Base-by-base conservation (phyloP, 2,113 vertebrate species). In the Anarrhichthys ocellatus region DNA sequence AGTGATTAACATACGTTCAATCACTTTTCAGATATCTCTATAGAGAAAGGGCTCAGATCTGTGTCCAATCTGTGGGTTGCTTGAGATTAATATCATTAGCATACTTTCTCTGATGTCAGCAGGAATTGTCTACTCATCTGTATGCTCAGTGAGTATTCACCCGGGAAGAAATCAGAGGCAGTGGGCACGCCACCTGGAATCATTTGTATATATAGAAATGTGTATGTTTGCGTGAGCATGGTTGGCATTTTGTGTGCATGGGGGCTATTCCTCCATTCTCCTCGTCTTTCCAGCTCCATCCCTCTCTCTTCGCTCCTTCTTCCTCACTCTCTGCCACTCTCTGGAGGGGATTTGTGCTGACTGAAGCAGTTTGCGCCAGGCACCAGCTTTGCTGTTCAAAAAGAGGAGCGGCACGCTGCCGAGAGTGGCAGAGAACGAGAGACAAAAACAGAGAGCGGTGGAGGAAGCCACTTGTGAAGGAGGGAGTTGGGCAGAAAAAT, bases 321-420 rank as follows among this genome's bases (percentile, higher is more conserved):
- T 86, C 74, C 63, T 76, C 70, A 67, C 42, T 64, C 90, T 89
- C 82, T 20, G 88, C 77, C 82, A 75, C 85, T 88, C 85, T 91
- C 86, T 84, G 74, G 62, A 27, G 81, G 85, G 88, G 82, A 77
- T 92, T 94, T 94, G 52, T 94, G 95, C 94, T 94, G 95, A 95
- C 93, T 89, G 87, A 92, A 87, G 95, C 93, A 90, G 91, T 94
- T 94, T 94, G 87, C 69, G 38, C 80, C 76, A 80, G 58, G 83
- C 88, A 50, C 76, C 73, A 13, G 85, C 79, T 83, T 78, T 50
- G 63, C 81, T 64, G 67, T 81, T 91, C 24, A 73, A 82, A 34
- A 71, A 78, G 78, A 87, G 83, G 75, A 88, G 85, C 81, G 24
- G 76, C 81, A 42, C 36, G 38, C 64, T 61, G 74, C 76, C 65